phyloP scores from a whole-genome alignment of 2,113 vertebrate genomes.

The Centrocercus urophasianus region DNA sequence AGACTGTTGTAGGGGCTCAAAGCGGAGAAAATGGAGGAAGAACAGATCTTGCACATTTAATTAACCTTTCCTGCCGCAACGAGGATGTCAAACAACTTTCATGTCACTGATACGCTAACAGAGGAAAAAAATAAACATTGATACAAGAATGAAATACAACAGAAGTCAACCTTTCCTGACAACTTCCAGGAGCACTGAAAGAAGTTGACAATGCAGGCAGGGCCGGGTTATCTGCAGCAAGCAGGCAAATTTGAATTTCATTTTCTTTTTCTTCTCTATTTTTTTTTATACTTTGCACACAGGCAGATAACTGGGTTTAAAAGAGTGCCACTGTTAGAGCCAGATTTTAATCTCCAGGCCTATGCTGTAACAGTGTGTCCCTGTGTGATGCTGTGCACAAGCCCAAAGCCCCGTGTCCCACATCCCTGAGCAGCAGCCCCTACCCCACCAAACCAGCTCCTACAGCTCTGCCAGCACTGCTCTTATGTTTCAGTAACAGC shows the following conservation, averaged over 20 bases:
- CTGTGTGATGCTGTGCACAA: background rate
- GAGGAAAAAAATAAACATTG: constrained; percentile 24
- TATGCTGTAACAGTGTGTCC: background rate
- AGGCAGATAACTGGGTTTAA: background rate
- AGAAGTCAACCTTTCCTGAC: constrained; percentile 19
- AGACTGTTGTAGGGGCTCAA: background rate
- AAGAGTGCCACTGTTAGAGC: background rate
- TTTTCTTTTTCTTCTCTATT: background rate
- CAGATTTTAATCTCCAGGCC: constrained; percentile 1
- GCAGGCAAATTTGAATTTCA: background rate
- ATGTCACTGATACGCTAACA: background rate
- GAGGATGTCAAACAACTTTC: constrained; percentile 21
- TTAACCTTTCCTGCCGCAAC: constrained; percentile 57
- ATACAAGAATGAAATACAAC: background rate
- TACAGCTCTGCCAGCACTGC: background rate
- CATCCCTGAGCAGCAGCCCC: background rate
- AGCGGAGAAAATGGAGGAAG: background rate
- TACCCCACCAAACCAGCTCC: background rate
- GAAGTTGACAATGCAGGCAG: background rate
- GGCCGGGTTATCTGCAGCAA: constrained; percentile 30
- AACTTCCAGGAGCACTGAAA: background rate
- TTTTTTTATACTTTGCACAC: background rate
- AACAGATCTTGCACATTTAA: constrained; percentile 1
- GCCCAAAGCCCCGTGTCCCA: background rate
- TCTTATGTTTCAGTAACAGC: background rate